Evolutionary conservation across 2,888 invertebrate species (phyloP), one percentile per base, ranked within the genome.

Genomic region (Gymnocheta viridis): DNA sequence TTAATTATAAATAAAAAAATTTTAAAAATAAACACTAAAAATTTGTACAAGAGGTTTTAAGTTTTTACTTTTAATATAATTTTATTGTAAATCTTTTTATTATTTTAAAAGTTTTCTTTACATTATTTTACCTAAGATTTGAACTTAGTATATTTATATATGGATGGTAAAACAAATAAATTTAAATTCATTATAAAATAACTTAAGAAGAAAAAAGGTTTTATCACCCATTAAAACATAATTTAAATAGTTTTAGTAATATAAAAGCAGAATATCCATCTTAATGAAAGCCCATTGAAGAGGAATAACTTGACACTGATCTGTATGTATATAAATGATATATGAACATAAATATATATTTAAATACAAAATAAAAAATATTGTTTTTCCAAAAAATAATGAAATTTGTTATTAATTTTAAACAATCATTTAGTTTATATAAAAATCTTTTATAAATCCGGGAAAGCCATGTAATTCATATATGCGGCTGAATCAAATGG

Each of bases 291-390:
- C 69, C 27, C 54, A 29, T 27, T 38, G 38, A 49, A 70, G 58
- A 49, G 64, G 22, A 73, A 58, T 32, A 67, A 58, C 69, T 69
- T 78, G 74, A 54, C 60, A 85, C 54, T 74, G 49, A 85, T 76
- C 38, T 82, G 70, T 79, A 79, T 85, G 66, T 79, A 74, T 54
- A 80, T 85, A 85, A 49, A 70, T 79, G 44, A 32, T 73, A 77
- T 60, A 51, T 32, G 47, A 38, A 73, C 49, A 66, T 70, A 7
- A 47, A 24, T 22, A 77, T 82, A 64, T 78, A 72, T 82, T 81
- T 77, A 74, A 80, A 82, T 78, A 77, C 73, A 64, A 77, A 73
- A 49, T 54, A 64, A 69, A 14, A 79, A 69, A 27, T 73, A 70
- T 77, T 82, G 58, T 84, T 82, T 84, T 81, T 84, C 72, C 47